Conservation (phyloP, 2,888 invertebrate species). For the Cephalotes varians region DNA sequence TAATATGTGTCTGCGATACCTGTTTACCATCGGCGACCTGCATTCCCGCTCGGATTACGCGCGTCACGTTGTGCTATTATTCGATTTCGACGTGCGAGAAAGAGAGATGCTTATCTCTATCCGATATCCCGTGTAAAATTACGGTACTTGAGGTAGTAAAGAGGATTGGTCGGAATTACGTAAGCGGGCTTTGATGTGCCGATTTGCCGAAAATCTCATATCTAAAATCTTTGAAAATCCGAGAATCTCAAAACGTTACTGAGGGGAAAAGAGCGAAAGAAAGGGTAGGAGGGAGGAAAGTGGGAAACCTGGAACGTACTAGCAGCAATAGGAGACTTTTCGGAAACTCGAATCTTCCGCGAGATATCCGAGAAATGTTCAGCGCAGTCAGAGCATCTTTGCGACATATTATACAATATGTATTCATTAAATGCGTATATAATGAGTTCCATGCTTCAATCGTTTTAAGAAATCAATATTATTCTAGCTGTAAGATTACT, state of each 20-base stretch:
- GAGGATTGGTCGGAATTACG: conserved; percentile 47
- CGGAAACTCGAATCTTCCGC: conserved; percentile 23
- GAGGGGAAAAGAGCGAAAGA: neutral
- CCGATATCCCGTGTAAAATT: conserved; percentile 40
- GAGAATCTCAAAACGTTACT: conserved; percentile 35
- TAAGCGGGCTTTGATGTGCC: conserved; percentile 35
- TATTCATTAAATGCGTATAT: neutral
- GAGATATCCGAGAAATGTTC: conserved; percentile 32
- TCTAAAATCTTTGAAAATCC: conserved; percentile 30
- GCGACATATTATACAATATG: neutral
- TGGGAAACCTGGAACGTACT: neutral
- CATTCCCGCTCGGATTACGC: conserved; percentile 8
- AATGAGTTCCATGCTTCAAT: neutral
- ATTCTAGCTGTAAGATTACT: neutral
- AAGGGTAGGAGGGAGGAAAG: neutral
- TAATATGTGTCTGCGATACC: neutral
- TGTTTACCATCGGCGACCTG: conserved; percentile 5
- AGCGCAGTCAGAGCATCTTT: neutral
- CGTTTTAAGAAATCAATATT: conserved; percentile 3
- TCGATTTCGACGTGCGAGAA: neutral
- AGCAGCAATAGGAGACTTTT: conserved; percentile 33
- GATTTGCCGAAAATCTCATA: conserved; percentile 28
- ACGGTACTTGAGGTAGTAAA: conserved; percentile 39
- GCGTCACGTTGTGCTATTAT: conserved; percentile 26
- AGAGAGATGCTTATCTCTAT: conserved; percentile 25